phyloP scores from a whole-genome alignment of 2,797 vertebrate genomes.

The Zalophus californianus region DNA sequence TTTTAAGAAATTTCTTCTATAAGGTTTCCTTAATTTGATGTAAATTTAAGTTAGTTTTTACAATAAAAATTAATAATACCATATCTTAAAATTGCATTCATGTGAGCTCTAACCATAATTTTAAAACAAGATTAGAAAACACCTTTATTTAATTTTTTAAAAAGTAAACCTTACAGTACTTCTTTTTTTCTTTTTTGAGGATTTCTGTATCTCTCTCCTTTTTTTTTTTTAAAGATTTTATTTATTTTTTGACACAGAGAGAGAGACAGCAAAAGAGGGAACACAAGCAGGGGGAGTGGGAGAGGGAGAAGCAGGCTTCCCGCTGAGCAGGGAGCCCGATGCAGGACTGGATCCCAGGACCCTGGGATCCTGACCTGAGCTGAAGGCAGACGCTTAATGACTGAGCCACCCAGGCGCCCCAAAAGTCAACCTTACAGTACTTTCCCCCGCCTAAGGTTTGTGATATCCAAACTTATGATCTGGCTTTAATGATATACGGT shows the following conservation, averaged over 20 bases:
- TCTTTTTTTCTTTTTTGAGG: not conserved
- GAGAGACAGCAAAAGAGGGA: no score
- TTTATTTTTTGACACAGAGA: no score
- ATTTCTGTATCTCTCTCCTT: no score
- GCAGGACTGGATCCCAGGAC: no score
- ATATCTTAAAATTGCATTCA: not conserved
- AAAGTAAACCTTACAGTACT: not conserved
- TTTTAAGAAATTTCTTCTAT: not conserved
- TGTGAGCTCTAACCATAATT: not conserved
- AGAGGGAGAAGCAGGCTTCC: no score
- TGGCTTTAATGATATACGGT: conserved; percentile 39
- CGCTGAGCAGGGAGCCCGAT: no score
- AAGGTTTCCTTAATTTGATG: not conserved
- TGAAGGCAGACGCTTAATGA: no score
- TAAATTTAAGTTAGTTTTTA: conserved; percentile 50
- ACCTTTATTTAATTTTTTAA: not conserved
- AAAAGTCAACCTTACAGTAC: not conserved
- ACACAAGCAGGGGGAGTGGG: no score
- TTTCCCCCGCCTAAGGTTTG: not conserved
- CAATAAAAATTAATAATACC: not conserved
- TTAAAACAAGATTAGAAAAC: not conserved
- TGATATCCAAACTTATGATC: conserved; percentile 37
- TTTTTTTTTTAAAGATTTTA: no score
- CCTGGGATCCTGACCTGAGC: no score
- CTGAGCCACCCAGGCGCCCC: no score